Conservation (phyloP, 2,113 vertebrate species). For the Antechinus stuartii region DNA sequence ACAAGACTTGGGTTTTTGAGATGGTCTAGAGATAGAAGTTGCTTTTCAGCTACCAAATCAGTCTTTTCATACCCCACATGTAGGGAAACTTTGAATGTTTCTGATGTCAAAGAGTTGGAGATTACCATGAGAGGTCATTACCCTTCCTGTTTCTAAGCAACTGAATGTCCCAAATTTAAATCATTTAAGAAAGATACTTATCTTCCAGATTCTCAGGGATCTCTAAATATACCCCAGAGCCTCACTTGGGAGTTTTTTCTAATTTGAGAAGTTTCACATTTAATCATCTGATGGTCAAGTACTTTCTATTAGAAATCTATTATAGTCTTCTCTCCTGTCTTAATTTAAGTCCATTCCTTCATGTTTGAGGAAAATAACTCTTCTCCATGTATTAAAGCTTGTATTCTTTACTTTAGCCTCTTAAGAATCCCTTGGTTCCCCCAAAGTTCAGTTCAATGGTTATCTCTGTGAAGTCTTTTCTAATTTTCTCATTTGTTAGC, state of each 20-base stretch:
- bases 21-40: neutral
- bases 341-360: neutral
- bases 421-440: neutral
- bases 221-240: neutral
- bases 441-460: neutral
- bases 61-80: neutral
- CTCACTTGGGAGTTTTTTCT: neutral
- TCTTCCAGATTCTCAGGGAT: neutral
- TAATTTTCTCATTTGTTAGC: neutral
- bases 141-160: neutral
- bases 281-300: neutral
- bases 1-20: neutral
- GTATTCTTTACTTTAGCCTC: neutral
- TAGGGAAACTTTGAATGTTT: neutral
- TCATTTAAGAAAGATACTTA: neutral
- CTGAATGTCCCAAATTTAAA: neutral
- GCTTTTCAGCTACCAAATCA: constrained; percentile 3
- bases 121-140: neutral
- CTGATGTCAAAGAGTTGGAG: neutral
- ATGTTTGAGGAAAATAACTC: neutral
- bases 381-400: neutral
- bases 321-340: neutral
- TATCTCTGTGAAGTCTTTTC: neutral
- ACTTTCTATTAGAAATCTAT: neutral
- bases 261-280: neutral